Evolutionary conservation across 1,140 invertebrate genomes (phyloP).

Genomic region (Contarinia nasturtii): DNA sequence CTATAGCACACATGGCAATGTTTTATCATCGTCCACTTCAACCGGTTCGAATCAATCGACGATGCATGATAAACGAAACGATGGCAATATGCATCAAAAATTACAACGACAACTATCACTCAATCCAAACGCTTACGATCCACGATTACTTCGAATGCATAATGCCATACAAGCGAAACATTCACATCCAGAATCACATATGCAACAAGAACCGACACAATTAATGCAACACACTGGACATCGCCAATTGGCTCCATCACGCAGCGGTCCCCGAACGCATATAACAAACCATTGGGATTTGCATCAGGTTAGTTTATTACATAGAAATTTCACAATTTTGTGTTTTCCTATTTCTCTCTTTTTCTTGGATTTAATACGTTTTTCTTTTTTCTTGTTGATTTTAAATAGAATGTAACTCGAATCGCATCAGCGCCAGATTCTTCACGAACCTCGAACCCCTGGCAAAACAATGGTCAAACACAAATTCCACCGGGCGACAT

Average conservation of each 20-base stretch:
- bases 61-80: conserved; percentile 16
- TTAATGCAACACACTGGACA: conserved; percentile 14
- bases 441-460: conserved; percentile 28
- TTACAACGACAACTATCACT: conserved; percentile 60
- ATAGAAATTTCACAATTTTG: background rate
- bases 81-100: conserved; percentile 51
- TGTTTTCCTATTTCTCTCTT: too few relatives aligned
- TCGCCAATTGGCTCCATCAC: conserved; percentile 3
- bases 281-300: conserved; percentile 14
- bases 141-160: conserved; percentile 34
- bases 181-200: conserved; percentile 4
- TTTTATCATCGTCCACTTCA: background rate
- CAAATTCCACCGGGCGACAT: background rate
- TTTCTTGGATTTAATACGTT: background rate
- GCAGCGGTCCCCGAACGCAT: conserved; percentile 1
- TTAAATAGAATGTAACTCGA: conserved; percentile 38
- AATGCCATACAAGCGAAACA: conserved; percentile 13
- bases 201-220: conserved; percentile 22
- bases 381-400: background rate
- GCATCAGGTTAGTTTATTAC: conserved; percentile 15
- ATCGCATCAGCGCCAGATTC: conserved; percentile 63
- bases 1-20: background rate
- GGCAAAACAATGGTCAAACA: conserved; percentile 22
- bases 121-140: conserved; percentile 52
- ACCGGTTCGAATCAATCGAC: background rate